Evolutionary conservation across 2,113 vertebrate genomes (phyloP).

Genomic region (Stictonetta naevosa): DNA sequence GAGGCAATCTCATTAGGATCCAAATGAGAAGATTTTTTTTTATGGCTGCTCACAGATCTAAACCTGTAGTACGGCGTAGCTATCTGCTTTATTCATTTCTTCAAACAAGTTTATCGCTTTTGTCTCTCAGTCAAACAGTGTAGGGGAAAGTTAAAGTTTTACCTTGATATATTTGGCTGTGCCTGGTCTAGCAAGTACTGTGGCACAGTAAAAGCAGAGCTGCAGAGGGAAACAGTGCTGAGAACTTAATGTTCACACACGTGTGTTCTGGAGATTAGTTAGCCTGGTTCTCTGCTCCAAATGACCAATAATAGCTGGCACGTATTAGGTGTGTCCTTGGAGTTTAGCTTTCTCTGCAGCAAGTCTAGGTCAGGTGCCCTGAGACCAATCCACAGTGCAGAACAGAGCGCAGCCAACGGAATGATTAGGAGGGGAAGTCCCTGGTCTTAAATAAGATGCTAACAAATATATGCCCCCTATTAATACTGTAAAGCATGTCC

Average conservation of each 20-base stretch:
- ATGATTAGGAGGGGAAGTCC: not conserved
- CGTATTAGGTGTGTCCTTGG: not conserved
- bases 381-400: not conserved
- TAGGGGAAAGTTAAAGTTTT: slow-evolving; percentile 12
- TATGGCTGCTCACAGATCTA: not conserved
- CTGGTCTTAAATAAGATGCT: not conserved
- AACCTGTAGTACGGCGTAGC: not conserved
- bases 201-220: not conserved
- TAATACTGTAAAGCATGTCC: not conserved
- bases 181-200: not conserved
- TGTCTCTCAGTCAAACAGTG: not conserved
- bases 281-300: not conserved
- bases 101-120: not conserved
- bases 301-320: not conserved
- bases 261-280: not conserved
- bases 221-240: not conserved
- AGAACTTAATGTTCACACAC: not conserved
- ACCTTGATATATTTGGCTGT: not conserved
- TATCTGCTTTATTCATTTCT: not conserved
- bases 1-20: not conserved
- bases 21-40: not conserved
- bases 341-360: not conserved
- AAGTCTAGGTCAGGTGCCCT: not conserved
- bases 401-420: not conserved
- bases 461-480: not conserved